Evolutionary conservation across 2,888 invertebrate genomes (phyloP), one percentile per base, ranked within the genome.

Genomic region (Lithophane ornitopus): DNA sequence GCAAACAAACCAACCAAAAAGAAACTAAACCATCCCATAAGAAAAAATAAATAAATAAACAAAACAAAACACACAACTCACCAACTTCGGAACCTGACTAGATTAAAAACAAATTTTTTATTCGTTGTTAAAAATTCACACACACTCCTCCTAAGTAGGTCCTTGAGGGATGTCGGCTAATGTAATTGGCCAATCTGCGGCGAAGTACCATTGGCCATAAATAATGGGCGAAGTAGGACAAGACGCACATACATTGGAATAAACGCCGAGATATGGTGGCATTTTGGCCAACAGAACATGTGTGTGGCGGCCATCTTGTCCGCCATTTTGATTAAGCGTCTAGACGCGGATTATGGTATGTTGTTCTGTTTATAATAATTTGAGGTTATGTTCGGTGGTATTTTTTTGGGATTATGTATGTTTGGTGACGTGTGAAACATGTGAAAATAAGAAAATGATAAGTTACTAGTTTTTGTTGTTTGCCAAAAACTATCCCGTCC

Each of bases 141-240:
- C 86, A 74, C 82, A 79, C 87, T 87, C 74, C 46, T 73, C 67
- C 28, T 81, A 78, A 86, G 88, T 86, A 84, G 76, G 84, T 87
- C 88, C 84, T 87, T 74, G 73, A 74, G 84, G 83, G 74, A 85
- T 68, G 82, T 52, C n/a, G 34, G 75, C 89, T 89, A 89, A 89
- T 89, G 89, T 89, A 85, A 89, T 89, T 89, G 89, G 82, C 82
- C 89, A 87, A 88, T 89, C 86, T 88, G 89, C 71, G 88, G 88
- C 84, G 71, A 82, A 70, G 79, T 83, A 80, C 77, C 77, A 79
- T 76, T 41, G 71, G 70, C 75, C 85, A 88, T 89, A 89, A 89
- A 89, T 89, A 87, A 89, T 89, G 81, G 81, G 59, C 65, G 28
- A 85, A 88, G 82, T 88, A 81, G 85, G 88, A 87, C 87, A 85